A percentile compares a stretch with the other conserved stretches of the same genome.
phyloP scores from a whole-genome alignment of 2,888 invertebrate species.

The Lutraria lutraria region DNA sequence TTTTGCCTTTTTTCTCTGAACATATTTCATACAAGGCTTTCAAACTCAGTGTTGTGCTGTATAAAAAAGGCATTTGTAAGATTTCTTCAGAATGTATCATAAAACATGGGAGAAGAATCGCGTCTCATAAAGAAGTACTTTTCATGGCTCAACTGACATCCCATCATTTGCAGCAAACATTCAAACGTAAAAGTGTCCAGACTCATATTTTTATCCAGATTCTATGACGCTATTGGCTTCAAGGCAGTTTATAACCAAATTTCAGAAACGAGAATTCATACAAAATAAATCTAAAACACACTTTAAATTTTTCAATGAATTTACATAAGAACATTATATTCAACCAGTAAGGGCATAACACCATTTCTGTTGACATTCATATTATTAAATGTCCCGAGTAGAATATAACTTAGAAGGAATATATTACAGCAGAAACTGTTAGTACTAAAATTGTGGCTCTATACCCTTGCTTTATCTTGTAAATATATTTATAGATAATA shows the following conservation, averaged over 20 bases:
- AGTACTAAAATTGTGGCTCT: too few relatives aligned
- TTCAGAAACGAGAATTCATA: background rate
- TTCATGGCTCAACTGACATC: slow-evolving; percentile 1
- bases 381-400: too few relatives aligned
- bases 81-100: background rate
- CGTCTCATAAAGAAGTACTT: slow-evolving; percentile 3
- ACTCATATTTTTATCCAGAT: background rate
- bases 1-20: background rate
- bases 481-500: too few relatives aligned
- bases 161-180: background rate
- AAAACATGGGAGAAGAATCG: slow-evolving; percentile 8
- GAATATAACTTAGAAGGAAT: too few relatives aligned
- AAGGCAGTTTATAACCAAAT: slow-evolving; percentile 8
- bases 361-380: too few relatives aligned
- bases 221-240: background rate
- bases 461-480: too few relatives aligned
- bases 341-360: background rate
- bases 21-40: background rate
- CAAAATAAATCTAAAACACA: background rate
- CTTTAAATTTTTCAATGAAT: background rate
- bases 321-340: background rate
- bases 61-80: slow-evolving; percentile 5
- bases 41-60: background rate
- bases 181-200: slow-evolving; percentile 7
- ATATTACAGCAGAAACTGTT: too few relatives aligned